Base-by-base conservation (phyloP, 1,140 invertebrate genomes). In the Scaptomyza pallida region DNA sequence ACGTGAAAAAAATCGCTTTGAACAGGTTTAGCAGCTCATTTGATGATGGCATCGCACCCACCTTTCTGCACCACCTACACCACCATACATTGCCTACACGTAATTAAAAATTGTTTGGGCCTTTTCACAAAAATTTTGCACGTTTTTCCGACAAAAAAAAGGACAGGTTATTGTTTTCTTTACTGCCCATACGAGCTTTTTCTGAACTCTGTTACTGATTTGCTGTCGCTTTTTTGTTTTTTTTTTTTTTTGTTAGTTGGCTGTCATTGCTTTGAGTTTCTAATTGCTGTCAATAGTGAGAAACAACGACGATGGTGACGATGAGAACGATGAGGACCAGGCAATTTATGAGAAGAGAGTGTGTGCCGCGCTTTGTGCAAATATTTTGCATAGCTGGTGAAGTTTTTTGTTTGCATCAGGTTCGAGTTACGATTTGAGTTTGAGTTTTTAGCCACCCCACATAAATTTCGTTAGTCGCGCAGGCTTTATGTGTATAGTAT, bases 51-150 rank as follows among this genome's bases (percentile, higher is more conserved):
- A 26, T 26, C 26, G 44, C 19, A 10, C 13, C 41, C 13, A 43
- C n/a, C 15, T 2, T 8, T 21, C 6, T 0, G 15, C 19, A 33
- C 21, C 41, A 40, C 12, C 6, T 13, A n/a, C 19, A 5, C n/a
- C 16, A 10, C 13, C 16, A 56, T 74, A 73, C 63, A 76, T 73
- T 37, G 26, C 26, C 26, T 30, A 30, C 72, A 85, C 69, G 63
- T 85, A 85, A 85, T 85, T 85, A 85, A 85, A 82, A 85, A 85
- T 80, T 85, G 81, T 85, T 85, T 81, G 81, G 50, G 73, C 56
- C 56, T 74, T 86, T 62, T 37, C 33, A 37, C 33, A 59, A 43
- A 72, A 70, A 63, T 70, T n/a, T 6, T 30, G 26, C 51, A 19
- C 59, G 67, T 64, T 71, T 47, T 17, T 37, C 15, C n/a, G n/a